Evolutionary conservation across 30 jellyfish, hydroid and myxozoan genomes (phyloP), one percentile per base, ranked within the genome.

Genomic region (Turritopsis dohrnii): DNA sequence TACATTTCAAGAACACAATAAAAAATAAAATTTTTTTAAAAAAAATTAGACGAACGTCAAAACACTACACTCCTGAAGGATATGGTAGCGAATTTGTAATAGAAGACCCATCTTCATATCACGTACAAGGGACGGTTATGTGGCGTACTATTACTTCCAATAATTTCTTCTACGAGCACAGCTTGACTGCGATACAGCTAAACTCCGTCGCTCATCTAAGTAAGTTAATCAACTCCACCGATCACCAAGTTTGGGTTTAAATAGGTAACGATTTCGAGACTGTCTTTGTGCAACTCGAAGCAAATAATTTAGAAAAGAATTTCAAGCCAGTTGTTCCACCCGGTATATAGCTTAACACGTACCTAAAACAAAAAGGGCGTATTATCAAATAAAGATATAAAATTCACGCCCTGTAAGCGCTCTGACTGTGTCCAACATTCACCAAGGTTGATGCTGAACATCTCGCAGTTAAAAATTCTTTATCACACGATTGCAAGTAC

Each of bases 311-410:
- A 22, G 97, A 77, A 75, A 91, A 91, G 94, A 91, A 91, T 65
- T 86, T 91, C 96, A 91, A 24, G 13, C 97, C 97, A 52, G 97
- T 91, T 18, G 97, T 91, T 13, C 97, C 97, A 53, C 97, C 97
- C 5, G 97, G 97, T 18, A 91, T 84, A 60, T 91, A 91, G 53
- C 97, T 91, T 84, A 84, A 76, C 66, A 91, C 77, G 73, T 91
- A 91, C 97, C 97, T 91, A 41, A 41, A 79, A 79, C 4, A 41
- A 41, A 41, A 41, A 13, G 13, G 60, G 60, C 60, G 60, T 13
- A 41, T 41, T 41, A 3, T 41, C 60, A 41, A 41, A 41, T 41
- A 41, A 3, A 41, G 60, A n/a, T 41, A 5, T 41, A 41, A 3
- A 13, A 41, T 3, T 41, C 13, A 41, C 60, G 60, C 60, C n/a